Base-by-base conservation (phyloP, 2,888 invertebrate genomes). In the Cynaeus angustus region DNA sequence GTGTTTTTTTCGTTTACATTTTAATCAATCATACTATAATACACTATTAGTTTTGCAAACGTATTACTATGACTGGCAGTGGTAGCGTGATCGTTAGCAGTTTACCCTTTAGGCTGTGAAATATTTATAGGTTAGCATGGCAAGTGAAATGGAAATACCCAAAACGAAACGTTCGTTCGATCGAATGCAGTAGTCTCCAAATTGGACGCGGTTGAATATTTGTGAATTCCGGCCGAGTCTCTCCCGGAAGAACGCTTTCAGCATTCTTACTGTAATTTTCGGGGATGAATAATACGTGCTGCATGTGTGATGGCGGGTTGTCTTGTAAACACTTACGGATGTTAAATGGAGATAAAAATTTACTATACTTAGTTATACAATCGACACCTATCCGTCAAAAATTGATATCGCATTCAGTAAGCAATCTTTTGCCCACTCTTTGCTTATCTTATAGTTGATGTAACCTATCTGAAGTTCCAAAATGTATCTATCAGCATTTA, bases 201-300 rank as follows among this genome's bases (percentile, higher is more conserved):
- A 70, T 66, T 70, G 70, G 53, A 70, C 50, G 70, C 61, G 64
- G 65, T 53, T 52, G 61, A 70, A 73, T 73, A 76, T 75, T 75
- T 75, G 70, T 72, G 74, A 76, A 76, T 76, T 76, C 77, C 66
- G 70, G 46, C 14, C 71, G 70, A 69, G 74, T 74, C 66, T 65
- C 66, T 71, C 66, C 68, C 68, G 66, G 72, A 69, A 66, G 74
- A 74, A 75, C 74, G 74, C 68, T 69, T 52, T 71, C 70, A 70
- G 77, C 75, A 77, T 77, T 75, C 73, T 74, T 74, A 72, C 73
- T 72, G 74, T 75, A 77, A 77, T 75, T 77, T 74, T 68, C 67
- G 67, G 73, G 70, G 75, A 73, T 77, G 76, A 75, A 77, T 77
- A 75, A 75, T 76, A 75, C 73, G 75, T 77, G 68, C 72, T 74